Evolutionary conservation across 2,113 vertebrate species (phyloP), one percentile per base, ranked within the genome.

Genomic region (human (Homo sapiens)): DNA sequence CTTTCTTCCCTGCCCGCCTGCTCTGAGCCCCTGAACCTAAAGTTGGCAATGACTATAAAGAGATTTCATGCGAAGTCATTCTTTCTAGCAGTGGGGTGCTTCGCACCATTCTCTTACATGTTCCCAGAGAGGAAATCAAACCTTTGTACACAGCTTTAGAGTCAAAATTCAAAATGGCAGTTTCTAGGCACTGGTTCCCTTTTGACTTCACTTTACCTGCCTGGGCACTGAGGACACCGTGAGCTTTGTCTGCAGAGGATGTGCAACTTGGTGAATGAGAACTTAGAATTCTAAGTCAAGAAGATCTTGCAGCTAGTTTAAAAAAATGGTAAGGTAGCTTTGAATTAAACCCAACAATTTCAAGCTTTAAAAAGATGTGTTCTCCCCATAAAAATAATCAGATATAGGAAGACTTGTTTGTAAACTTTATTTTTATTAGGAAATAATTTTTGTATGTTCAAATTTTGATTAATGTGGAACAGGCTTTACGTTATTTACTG

Each of bases 91-190:
- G 16, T 4, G 11, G 14, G 43, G 20, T 0, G 16, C 59, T n/a
- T 89, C 16, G 8, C 68, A 93, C 48, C 38, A 35, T 57, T 89
- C 78, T 91, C 79, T 68, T 52, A 30, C n/a, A 18, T 13, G 17
- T 83, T 96, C 59, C 84, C 59, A 83, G 72, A 79, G 66, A 89
- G 95, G 68, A 95, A 95, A 86, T 70, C 89, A 88, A 78, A 85
- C 3, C 76, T 76, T 83, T 76, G 25, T 94, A 75, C 73, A 32
- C 30, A 52, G 81, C 32, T 94, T 78, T 25, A 68, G 88, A 95
- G 27, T 72, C 57, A 68, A 43, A 90, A 52, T 50, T 64, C 91
- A 64, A 81, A 70, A 90, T 72, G 82, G 89, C 30, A 85, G 59
- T 38, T 95, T 95, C n/a, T 40, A 75, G 75, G 38, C 0, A 1